Evolutionary conservation across 2,797 vertebrate genomes (phyloP), one percentile per base, ranked within the genome.

Genomic region (Argya squamiceps): DNA sequence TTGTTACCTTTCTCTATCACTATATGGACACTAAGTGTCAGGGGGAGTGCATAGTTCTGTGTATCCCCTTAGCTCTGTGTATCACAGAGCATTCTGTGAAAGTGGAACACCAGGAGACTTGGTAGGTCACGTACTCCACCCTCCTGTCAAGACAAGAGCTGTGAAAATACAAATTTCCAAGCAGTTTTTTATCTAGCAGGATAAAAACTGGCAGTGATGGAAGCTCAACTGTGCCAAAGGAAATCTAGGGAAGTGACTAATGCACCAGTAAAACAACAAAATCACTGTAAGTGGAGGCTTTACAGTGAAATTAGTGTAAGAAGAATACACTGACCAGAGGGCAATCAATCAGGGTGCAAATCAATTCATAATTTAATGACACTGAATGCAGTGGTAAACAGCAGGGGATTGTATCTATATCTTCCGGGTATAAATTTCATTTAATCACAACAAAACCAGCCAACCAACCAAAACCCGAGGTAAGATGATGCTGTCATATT

Each of bases 31-130:
- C 15, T 20, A 46, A 52, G 2, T 20, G 3, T 23, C 14, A 67
- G 24, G 27, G 24, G 62, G 5, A 0, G 0, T 37, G 4, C 13
- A 47, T 3, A 39, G 23, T 12, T 32, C 7, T 10, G 9, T 13
- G 6, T 10, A 43, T n/a, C 3, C 11, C 8, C 13, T 64, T 3
- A 39, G 23, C 15, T 29, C 7, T 10, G 10, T 12, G 6, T 9
- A 39, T 34, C 3, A 11, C 7, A 6, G 22, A 14, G 5, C 11
- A 23, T n/a, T 39, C 21, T 29, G 5, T 63, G 16, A 58, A 77
- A 59, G 15, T 13, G 29, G 20, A 46, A 41, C 20, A 69, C 24
- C 47, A 55, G 12, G 10, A 22, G 6, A 29, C 7, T 53, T 65
- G 6, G 12, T 10, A 53, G n/a, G 55, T 65, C 74, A 34, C 0